Evolutionary conservation across 2,888 invertebrate genomes (phyloP), one percentile per base, ranked within the genome.

Genomic region (Spilosoma lubricipeda): DNA sequence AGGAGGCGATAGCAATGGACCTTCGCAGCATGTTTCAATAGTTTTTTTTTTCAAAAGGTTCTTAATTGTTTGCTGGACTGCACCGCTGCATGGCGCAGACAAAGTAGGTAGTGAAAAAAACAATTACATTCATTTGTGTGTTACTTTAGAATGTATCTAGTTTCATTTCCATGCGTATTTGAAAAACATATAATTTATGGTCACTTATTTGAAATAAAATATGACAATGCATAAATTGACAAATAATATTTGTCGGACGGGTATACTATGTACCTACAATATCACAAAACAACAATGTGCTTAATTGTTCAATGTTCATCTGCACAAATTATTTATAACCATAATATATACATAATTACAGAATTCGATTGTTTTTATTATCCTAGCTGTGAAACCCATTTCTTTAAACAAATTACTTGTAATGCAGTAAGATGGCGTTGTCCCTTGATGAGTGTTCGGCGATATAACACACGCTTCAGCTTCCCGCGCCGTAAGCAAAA

Each of bases 401-500:
- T 67, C 33, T 36, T 59, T 33, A 15, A 67, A 23, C 30, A 30
- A 63, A 45, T 45, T 64, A 5, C 11, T n/a, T 23, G 5, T 68
- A 20, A 63, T 64, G 48, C 30, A 64, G 39, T 52, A 70, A 65
- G 15, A 69, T 52, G 63, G 52, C 68, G 33, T 67, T 45, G 33
- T 45, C 8, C 67, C 15, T 68, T 69, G 27, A 64, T 52, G 73
- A 76, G 73, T 52, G 66, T 74, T 77, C 71, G 75, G 65, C 72
- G 80, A 45, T 73, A 79, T 77, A 78, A 78, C 42, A 82, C 75
- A 86, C 82, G 85, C 85, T 90, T 87, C 90, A 91, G 90, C 88
- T 82, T 86, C 89, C 90, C 87, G 85, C 80, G 30, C 80, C 81
- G 80, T 79, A 72, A 85, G 90, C 91, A 93, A 94, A 94, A 94